Evolutionary conservation across 2,888 invertebrate species (phyloP).

Genomic region (Tiliacea citrago): DNA sequence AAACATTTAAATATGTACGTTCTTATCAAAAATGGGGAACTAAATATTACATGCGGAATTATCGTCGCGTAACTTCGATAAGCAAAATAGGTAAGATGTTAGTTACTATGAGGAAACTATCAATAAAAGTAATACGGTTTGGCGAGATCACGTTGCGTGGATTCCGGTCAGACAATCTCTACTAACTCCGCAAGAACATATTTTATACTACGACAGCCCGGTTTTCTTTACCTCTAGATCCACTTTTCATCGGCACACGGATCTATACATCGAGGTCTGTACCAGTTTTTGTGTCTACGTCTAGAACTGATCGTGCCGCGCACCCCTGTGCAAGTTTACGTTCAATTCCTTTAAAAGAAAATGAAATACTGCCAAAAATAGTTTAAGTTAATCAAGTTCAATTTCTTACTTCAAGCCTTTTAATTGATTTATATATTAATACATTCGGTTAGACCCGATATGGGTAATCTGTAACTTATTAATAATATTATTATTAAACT

Average conservation of each 20-base stretch:
- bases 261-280: neutral
- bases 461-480: neutral
- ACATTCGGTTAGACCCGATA: neutral
- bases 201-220: neutral
- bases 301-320: neutral
- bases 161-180: neutral
- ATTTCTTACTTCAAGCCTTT: neutral
- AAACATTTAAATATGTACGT: slow-evolving; percentile 2
- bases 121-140: neutral
- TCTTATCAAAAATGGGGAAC: neutral
- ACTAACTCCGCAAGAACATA: neutral
- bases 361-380: neutral
- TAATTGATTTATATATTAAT: neutral
- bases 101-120: neutral
- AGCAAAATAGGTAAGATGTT: neutral
- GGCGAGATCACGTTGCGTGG: slow-evolving; percentile 1
- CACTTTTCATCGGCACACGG: slow-evolving; percentile 9
- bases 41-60: neutral
- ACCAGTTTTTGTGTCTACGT: slow-evolving; percentile 20
- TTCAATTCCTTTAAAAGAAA: neutral
- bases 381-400: neutral
- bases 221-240: neutral
- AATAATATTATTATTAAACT: slow-evolving; percentile 17
- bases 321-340: neutral
- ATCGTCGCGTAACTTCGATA: neutral